Evolutionary conservation across 2,113 vertebrate genomes (phyloP), one percentile per base, ranked within the genome.

Genomic region (Serilophus lunatus): DNA sequence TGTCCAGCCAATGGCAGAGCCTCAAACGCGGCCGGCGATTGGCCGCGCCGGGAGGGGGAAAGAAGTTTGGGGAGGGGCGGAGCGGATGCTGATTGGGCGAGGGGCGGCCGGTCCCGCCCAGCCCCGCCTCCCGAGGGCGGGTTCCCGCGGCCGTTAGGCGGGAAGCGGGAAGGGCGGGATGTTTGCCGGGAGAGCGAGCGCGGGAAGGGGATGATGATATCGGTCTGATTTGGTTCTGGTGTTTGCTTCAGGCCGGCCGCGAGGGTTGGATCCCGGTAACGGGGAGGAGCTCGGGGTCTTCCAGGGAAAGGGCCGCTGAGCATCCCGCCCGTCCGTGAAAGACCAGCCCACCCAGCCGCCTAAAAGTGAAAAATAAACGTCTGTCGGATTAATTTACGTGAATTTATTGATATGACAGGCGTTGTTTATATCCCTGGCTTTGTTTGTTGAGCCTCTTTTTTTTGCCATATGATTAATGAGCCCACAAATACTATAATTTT

Each of bases 181-280:
- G n/a, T 6, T 10, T 7, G 10, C 28, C 3, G 6, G 1, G 33
- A 18, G 18, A 15, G 13, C 8, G 8, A 5, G 2, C 14, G 8
- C 10, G 7, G 9, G 13, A 12, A 5, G 3, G 19, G 17, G 4
- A 0, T 4, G 12, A 0, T 3, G 66, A 3, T 19, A 5, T 6
- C 15, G 7, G 6, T 23, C 35, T 12, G 1, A 7, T 56, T 35
- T 40, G 7, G 15, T 18, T 56, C 18, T 1, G 9, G 28, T 28
- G 0, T 29, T 70, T 18, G 40, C 29, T 69, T 19, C 29, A 4
- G 50, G 11, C 11, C 4, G 18, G n/a, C n/a, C n/a, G 35, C 4
- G 14, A 12, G 24, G 14, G 33, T 15, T 19, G 31, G 6, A 10
- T 51, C 17, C 24, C 15, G 7, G 13, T 33, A 6, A 4, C 8